These are phyloP conservation scores for Empis livida DNA, from an alignment of 2,888 invertebrate species.

Conservation along the genomic window DNA sequence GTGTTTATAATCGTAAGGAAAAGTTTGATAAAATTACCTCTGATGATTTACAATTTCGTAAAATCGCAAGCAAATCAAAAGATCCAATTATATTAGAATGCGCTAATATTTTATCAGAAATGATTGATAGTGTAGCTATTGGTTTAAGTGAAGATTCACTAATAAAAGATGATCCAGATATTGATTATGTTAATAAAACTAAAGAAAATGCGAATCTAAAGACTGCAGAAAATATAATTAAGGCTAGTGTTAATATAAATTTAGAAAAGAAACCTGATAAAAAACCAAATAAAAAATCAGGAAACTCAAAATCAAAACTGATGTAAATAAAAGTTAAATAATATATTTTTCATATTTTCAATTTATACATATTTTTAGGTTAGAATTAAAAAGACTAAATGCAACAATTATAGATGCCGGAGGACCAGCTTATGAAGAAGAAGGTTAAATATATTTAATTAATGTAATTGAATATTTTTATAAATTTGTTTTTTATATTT, in stretches of 20 bases:
- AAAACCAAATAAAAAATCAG: neutral
- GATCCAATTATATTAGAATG: slow-evolving; percentile 23
- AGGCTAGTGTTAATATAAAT: neutral
- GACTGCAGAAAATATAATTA: slow-evolving; percentile 14
- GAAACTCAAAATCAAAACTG: neutral
- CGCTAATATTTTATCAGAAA: slow-evolving; percentile 38
- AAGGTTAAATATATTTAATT: slow-evolving; percentile 15
- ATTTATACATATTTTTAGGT: slow-evolving; percentile 19
- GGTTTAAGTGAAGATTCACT: slow-evolving; percentile 44
- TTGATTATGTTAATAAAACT: slow-evolving; percentile 15
- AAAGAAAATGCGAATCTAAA: slow-evolving; percentile 13
- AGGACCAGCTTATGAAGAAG: slow-evolving; percentile 18
- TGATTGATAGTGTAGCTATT: slow-evolving; percentile 48
- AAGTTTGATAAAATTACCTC: slow-evolving; percentile 18
- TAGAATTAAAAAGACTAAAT: slow-evolving; percentile 47
- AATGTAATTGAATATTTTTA: neutral
- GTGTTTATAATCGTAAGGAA: slow-evolving; percentile 30
- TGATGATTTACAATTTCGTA: slow-evolving; percentile 23
- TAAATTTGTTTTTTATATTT: neutral
- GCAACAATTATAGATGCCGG: slow-evolving; percentile 49
- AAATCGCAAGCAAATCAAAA: slow-evolving; percentile 7
- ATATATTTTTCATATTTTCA: neutral
- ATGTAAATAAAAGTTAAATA: neutral
- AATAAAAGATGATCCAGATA: slow-evolving; percentile 31
- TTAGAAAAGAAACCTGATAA: neutral